Percentiles rank a stretch among this genome's conserved stretches.
Conservation (phyloP, 2,797 vertebrate species). For the Microtus agrestis region DNA sequence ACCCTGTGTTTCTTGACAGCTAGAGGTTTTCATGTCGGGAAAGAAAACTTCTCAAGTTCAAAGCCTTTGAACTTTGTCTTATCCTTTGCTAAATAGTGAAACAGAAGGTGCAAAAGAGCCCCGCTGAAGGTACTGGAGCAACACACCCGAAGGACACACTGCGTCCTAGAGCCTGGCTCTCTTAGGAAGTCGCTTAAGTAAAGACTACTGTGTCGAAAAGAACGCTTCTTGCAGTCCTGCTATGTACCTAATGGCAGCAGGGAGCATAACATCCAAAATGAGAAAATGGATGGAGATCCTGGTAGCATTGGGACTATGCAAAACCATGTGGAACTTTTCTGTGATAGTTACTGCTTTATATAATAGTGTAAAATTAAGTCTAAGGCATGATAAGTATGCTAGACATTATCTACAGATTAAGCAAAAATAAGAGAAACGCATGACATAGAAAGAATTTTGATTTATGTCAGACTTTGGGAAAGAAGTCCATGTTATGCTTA, state of each 20-base stretch:
- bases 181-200: background rate
- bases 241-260: background rate
- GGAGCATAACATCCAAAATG: background rate
- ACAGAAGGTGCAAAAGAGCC: background rate
- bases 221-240: background rate
- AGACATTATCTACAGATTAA: slow-evolving; percentile 64
- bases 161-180: background rate
- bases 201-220: background rate
- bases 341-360: slow-evolving; percentile 35
- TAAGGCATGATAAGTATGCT: slow-evolving; percentile 25
- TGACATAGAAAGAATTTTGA: slow-evolving; percentile 48
- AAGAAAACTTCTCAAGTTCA: background rate
- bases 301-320: background rate
- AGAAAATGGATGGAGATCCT: slow-evolving; percentile 4
- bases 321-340: slow-evolving; percentile 50
- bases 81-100: slow-evolving; percentile 10
- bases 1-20: background rate
- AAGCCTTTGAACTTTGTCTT: slow-evolving; percentile 31
- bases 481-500: slow-evolving; percentile 49
- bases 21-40: background rate
- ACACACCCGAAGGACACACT: background rate
- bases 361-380: slow-evolving; percentile 61
- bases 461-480: slow-evolving; percentile 62
- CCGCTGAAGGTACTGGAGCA: background rate
- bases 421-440: slow-evolving; percentile 56